Base-by-base conservation (phyloP, 2,113 vertebrate genomes). In the Mesembrinibis cayennensis region DNA sequence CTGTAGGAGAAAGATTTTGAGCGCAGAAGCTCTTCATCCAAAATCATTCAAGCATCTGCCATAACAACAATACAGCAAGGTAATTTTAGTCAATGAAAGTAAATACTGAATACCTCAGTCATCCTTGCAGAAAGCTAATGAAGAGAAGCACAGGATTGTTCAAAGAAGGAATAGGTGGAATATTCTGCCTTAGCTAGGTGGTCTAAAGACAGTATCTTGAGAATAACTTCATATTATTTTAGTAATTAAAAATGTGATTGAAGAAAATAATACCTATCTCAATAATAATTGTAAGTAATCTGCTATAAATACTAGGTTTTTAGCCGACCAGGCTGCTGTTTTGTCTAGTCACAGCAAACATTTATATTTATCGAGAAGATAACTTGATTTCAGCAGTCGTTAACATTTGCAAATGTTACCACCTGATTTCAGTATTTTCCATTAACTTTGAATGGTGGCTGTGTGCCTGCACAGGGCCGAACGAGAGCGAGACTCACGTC, bases 401-500 rank as follows among this genome's bases (percentile, higher is more conserved):
- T 56, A 66, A 16, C 21, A 56, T 55, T 86, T 71, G 55, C 47
- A 70, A 47, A 67, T 11, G 15, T 77, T 70, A 59, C 49, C 18
- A 29, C 20, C 55, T 18, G 50, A 23, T 71, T 87, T 77, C 78
- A 91, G 70, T 22, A 55, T 52, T 84, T 89, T 47, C 34, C 40
- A 88, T 90, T 42, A 66, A 47, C 59, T 87, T 26, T 70, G 44
- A 52, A 36, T 29, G 77, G 89, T 89, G 67, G 11, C 82, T 90
- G 76, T 62, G 73, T 91, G 77, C 70, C 78, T 62, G 71, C 61
- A n/a, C 45, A 55, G 71, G 73, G 53, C 55, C 47, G 87, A 7
- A 20, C 6, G 25, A 88, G 81, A 50, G 83, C 0, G 1, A 93
- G n/a, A 98, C 98, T 98, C 96, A 99, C 99, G 36, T 99, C 99